phyloP scores from a whole-genome alignment of 2,113 vertebrate genomes.

The Pholis gunnellus region DNA sequence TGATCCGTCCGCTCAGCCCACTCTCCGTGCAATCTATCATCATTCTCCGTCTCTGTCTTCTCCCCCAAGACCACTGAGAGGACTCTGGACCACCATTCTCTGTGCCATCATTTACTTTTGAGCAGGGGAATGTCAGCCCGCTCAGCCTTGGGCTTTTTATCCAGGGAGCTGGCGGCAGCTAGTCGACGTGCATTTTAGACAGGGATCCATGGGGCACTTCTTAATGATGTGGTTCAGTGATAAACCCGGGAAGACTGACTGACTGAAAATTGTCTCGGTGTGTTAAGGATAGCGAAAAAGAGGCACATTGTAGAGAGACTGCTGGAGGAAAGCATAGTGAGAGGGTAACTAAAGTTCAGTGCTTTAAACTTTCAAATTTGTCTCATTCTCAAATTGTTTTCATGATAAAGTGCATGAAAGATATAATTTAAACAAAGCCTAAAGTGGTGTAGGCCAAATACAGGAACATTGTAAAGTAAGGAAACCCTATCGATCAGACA shows the following conservation, averaged over 20 bases:
- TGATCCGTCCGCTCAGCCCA: slow-evolving; percentile 61
- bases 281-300: slow-evolving; percentile 29
- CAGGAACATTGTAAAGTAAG: slow-evolving; percentile 21
- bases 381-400: slow-evolving; percentile 56
- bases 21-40: slow-evolving; percentile 82
- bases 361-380: slow-evolving; percentile 63
- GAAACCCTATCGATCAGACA: slow-evolving; percentile 45
- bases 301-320: slow-evolving; percentile 23
- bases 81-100: slow-evolving; percentile 78
- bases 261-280: slow-evolving; percentile 62
- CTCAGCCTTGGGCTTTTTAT: slow-evolving; percentile 78
- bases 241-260: slow-evolving; percentile 72
- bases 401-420: slow-evolving; percentile 27
- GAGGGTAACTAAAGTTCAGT: slow-evolving; percentile 51
- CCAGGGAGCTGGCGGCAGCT: slow-evolving; percentile 67
- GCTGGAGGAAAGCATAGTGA: slow-evolving; percentile 46
- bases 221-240: slow-evolving; percentile 81
- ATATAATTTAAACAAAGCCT: slow-evolving; percentile 47
- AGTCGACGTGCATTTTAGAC: slow-evolving; percentile 71
- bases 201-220: slow-evolving; percentile 73
- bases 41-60: slow-evolving; percentile 73
- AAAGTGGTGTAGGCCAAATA: slow-evolving; percentile 23
- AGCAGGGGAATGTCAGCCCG: slow-evolving; percentile 77
- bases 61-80: slow-evolving; percentile 70
- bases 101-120: slow-evolving; percentile 81